phyloP scores from a whole-genome alignment of 2,113 vertebrate genomes.

The Colaptes auratus region DNA sequence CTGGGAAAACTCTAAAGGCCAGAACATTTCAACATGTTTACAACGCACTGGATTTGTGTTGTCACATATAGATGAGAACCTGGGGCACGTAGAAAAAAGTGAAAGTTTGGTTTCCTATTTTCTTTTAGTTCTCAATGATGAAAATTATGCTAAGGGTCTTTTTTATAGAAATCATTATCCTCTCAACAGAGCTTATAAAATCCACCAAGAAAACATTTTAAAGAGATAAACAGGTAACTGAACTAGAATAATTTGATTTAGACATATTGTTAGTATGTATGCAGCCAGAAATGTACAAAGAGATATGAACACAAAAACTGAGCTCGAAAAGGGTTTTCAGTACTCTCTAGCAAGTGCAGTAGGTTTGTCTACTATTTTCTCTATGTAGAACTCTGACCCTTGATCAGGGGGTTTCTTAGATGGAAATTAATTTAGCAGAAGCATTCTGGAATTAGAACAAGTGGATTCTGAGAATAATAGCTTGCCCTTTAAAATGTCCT shows the following conservation, averaged over 20 bases:
- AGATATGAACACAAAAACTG: neutral
- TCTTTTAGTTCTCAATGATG: neutral
- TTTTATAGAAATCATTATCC: neutral
- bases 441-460: neutral
- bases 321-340: neutral
- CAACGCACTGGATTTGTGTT: neutral
- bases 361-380: neutral
- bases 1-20: conserved; percentile 15
- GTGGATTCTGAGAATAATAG: neutral
- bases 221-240: neutral
- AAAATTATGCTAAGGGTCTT: neutral
- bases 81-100: neutral
- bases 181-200: neutral
- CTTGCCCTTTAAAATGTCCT: neutral
- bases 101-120: neutral
- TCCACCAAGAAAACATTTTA: neutral
- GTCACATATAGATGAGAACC: neutral
- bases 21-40: neutral
- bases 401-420: neutral
- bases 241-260: neutral
- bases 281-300: neutral
- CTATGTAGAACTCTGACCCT: neutral
- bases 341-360: neutral
- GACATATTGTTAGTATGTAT: neutral
- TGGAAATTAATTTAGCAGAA: neutral